Conservation (phyloP, 2,888 invertebrate species). For the Leptopilina drosophilae region DNA sequence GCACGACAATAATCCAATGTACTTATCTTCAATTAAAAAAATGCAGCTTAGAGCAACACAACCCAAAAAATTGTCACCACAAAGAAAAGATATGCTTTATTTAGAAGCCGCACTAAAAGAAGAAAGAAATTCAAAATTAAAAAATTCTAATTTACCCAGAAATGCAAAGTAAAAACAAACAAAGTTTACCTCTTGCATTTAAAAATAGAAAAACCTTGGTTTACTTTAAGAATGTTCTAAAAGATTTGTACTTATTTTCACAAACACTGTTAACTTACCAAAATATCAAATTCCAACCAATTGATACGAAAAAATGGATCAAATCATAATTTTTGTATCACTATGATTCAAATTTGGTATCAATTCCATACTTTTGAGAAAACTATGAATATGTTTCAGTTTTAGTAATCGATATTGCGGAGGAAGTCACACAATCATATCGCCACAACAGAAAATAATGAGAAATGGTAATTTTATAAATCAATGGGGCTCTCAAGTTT, state of each 20-base stretch:
- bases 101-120: slow-evolving; percentile 41
- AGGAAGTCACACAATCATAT: slow-evolving; percentile 86
- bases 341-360: no score
- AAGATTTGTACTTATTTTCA: no score
- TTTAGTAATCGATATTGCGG: slow-evolving; percentile 87
- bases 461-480: slow-evolving; percentile 82
- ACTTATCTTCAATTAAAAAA: slow-evolving; percentile 79
- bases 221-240: no score
- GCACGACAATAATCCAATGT: slow-evolving; percentile 66
- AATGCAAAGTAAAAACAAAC: neutral
- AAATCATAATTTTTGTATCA: no score
- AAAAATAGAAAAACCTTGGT: no score
- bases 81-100: slow-evolving; percentile 72
- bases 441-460: slow-evolving; percentile 84
- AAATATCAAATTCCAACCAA: no score
- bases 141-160: slow-evolving; percentile 36
- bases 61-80: slow-evolving; percentile 73
- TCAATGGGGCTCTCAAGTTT: slow-evolving; percentile 83
- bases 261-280: no score
- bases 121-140: slow-evolving; percentile 63
- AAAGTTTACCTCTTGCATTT: no score
- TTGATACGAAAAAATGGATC: no score
- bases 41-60: slow-evolving; percentile 80
- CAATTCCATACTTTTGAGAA: no score
- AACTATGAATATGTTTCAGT: slow-evolving; percentile 1